Evolutionary conservation across 1,140 invertebrate genomes (phyloP), one percentile per base, ranked within the genome.

Genomic region (Riptortus pedestris): DNA sequence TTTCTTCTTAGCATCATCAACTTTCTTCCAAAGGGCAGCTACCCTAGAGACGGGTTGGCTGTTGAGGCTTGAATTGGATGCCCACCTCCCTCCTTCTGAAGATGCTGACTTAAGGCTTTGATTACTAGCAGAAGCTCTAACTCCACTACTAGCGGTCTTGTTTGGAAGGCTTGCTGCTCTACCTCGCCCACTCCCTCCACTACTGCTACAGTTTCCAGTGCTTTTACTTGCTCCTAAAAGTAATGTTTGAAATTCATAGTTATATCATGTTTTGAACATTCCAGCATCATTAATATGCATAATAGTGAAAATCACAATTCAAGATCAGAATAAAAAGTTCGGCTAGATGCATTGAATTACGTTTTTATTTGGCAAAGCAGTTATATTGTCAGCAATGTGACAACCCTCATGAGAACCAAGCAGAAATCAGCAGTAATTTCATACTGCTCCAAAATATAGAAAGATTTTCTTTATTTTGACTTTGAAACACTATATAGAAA

Each of bases 11-110:
- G 75, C 83, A 33, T 90, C 84, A 70, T 91, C 88, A 1, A 87
- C 86, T 69, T 83, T 86, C 69, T 91, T 93, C 91, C 91, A 93
- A 14, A 95, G 77, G 70, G 81, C 88, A 0, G 91, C 88, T 45
- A 94, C 92, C 73, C 91, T 91, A 73, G 90, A 93, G 26, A 74
- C 74, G 26, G 76, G 59, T 51, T 18, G 67, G 62, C 55, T 60
- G 64, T 83, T 81, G 62, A 86, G 76, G 71, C 82, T 80, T 27
- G 83, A 78, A 70, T 84, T 82, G 66, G 79, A 78, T 69, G 76
- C 77, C 66, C 62, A 69, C 43, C 65, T 67, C 57, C 55, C 67
- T 55, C 63, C 68, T 64, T 22, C 2, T 72, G 67, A 69, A 78
- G 69, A 72, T 76, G 71, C 76, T 80, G 73, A 71, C 70, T 79